phyloP scores from a whole-genome alignment of 1,140 invertebrate species.

The Galendromus occidentalis region DNA sequence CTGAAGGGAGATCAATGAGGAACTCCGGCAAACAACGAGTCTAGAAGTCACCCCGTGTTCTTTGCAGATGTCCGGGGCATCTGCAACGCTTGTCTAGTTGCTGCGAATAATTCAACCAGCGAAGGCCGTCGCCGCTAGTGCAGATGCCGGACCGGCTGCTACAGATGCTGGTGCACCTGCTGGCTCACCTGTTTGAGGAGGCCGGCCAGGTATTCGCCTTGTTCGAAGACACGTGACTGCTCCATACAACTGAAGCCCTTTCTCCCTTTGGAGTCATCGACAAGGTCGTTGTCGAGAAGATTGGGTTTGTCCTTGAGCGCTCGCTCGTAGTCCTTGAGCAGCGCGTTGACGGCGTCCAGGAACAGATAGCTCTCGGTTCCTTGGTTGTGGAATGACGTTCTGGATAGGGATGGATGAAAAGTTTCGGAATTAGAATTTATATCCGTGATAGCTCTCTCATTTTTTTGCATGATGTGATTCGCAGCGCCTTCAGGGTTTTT shows the following conservation, averaged over 20 bases:
- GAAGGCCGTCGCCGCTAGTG: not conserved
- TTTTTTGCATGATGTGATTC: no score
- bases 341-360: not conserved
- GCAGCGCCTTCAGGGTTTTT: no score
- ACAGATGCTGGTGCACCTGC: no score
- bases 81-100: no score
- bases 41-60: no score
- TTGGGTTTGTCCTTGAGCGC: constrained; percentile 1
- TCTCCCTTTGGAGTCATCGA: not conserved
- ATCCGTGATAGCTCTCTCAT: no score
- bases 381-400: not conserved
- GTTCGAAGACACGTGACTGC: constrained; percentile 5
- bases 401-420: not conserved
- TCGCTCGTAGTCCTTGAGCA: not conserved
- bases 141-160: no score
- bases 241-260: constrained; percentile 4
- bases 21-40: no score
- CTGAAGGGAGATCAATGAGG: no score
- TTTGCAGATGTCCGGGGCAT: no score
- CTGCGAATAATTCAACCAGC: not conserved
- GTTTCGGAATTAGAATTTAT: no score
- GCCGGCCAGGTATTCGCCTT: not conserved
- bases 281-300: not conserved
- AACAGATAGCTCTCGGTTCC: constrained; percentile 7
- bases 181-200: not conserved